Evolutionary conservation across 2,113 vertebrate species (phyloP), one percentile per base, ranked within the genome.

Genomic region (Symphodus melops): DNA sequence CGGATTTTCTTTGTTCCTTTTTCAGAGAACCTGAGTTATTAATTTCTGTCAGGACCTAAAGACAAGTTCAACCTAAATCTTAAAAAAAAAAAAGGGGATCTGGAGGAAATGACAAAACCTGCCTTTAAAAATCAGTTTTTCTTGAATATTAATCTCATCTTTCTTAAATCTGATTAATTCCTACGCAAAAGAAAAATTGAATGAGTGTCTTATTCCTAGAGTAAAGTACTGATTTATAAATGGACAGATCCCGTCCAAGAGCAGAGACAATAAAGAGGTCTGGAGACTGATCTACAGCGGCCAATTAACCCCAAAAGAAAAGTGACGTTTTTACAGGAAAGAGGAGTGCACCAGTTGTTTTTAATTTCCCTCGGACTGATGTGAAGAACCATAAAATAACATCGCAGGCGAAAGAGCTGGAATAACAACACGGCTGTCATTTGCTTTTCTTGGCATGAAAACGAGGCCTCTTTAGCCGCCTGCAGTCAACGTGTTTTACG

Each of bases 381-480:
- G 68, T n/a, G 68, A 84, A 71, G 84, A 68, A 70, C 69, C 48
- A n/a, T 82, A 46, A 75, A 80, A 89, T 10, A 86, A 82, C 81
- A 79, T 37, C 41, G 5, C 48, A n/a, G 1, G 46, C 25, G 57
- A 79, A 79, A 25, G 19, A 33, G 6, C 28, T 79, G 68, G 66
- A 84, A 82, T 51, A 88, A 84, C 79, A 80, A 5, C 61, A 8
- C 36, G 46, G 69, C 82, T 69, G 79, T 68, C 82, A 52, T 74
- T 42, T 89, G 85, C 82, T 89, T 53, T 74, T 8, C 54, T 85
- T 87, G 87, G 85, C 82, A 8, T 0, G 14, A 2, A 9, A 11
- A 3, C 17, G 28, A 67, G 73, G 73, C 46, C 77, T 79, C 82
- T 71, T 86, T 78, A 83, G 77, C 63, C 28, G 14, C 20, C 52